These are phyloP conservation scores for Neotragus moschatus DNA, from an alignment of 2,113 vertebrate genomes.

Conservation along the genomic window DNA sequence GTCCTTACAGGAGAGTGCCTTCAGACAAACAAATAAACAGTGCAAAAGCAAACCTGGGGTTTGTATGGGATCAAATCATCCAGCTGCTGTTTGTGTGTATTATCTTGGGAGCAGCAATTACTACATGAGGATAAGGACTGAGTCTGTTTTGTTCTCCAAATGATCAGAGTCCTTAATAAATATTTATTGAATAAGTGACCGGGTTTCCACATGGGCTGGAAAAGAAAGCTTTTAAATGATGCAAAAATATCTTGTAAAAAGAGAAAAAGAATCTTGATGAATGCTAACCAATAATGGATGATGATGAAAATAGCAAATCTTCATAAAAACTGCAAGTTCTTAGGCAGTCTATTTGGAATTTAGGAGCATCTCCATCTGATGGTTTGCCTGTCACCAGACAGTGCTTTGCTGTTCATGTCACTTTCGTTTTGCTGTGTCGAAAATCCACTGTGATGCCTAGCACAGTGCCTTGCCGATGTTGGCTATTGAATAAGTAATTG, in stretches of 20 bases:
- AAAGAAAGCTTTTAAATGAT: background rate
- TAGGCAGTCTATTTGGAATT: background rate
- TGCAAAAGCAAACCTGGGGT: background rate
- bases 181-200: background rate
- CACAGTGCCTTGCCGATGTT: background rate
- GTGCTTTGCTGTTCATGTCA: background rate
- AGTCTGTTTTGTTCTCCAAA: background rate
- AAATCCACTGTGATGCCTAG: background rate
- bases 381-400: background rate
- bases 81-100: background rate
- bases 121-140: background rate
- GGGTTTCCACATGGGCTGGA: background rate
- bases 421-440: background rate
- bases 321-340: background rate
- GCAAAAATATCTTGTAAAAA: background rate
- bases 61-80: background rate
- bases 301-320: background rate
- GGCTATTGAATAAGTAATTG: background rate
- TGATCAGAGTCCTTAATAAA: background rate
- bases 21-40: background rate
- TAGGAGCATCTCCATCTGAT: background rate
- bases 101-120: background rate
- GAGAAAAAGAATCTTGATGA: background rate
- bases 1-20: background rate
- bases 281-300: background rate